Evolutionary conservation across 2,113 vertebrate species (phyloP), one percentile per base, ranked within the genome.

Genomic region (Carassius gibelio): DNA sequence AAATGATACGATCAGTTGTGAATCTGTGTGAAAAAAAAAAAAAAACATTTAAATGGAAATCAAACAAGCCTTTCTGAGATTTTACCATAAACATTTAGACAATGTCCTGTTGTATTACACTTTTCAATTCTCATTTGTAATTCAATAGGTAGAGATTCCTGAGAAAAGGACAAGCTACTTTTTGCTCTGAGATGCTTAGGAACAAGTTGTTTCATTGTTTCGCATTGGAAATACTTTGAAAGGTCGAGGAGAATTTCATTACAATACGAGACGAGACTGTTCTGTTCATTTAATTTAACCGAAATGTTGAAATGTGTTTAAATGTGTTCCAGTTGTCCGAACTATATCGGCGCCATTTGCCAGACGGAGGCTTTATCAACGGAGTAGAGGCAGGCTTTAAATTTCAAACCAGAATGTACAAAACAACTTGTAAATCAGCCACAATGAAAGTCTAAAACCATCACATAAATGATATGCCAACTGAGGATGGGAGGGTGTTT

Each of bases 351-450:
- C 4, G 14, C 26, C 7, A 17, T 30, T 66, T 81, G 42, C 61
- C n/a, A 30, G 78, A 23, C 1, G 0, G 2, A 42, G 30, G 14
- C 38, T 45, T 64, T 17, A 80, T 45, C 59, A 80, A 80, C 45
- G 59, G 38, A n/a, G 9, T 42, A 45, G 13, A 48, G 8, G 13
- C 38, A 48, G 38, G 36, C n/a, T 66, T 81, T 81, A 64, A 34
- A 26, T 9, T 50, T 50, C 38, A 48, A 75, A 11, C 9, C 59
- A 45, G 59, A 76, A 26, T 26, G n/a, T 14, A 48, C 11, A 52
- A 66, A 69, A 69, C 80, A 82, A 42, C 78, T 19, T 42, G 38
- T 81, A 66, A 81, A 66, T 81, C 78, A 48, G 78, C 77, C 45
- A 19, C 8, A 59, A 38, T 30, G 52, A 38, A 34, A 57, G 57